Evolutionary conservation across 2,113 vertebrate species (phyloP).

Genomic region (Cichladusa arquata): DNA sequence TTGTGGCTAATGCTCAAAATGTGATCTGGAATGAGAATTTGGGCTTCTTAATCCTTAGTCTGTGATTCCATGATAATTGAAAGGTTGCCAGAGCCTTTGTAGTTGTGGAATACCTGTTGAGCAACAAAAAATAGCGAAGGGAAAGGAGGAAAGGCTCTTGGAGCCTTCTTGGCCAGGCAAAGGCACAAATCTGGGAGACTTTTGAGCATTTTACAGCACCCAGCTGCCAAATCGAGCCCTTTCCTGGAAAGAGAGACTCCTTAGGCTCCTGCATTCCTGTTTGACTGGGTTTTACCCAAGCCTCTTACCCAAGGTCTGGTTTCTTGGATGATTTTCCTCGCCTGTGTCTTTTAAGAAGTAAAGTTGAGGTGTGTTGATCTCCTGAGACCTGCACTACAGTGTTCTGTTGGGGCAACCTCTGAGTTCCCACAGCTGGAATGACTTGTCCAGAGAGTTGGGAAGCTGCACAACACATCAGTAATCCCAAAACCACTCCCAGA

Average conservation of each 20-base stretch:
- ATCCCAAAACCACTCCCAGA: neutral
- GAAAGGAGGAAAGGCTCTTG: neutral
- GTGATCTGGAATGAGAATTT: neutral
- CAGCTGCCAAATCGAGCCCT: neutral
- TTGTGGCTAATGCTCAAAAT: neutral
- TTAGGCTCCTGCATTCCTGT: neutral
- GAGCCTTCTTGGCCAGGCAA: neutral
- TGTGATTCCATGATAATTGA: neutral
- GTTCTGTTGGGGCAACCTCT: neutral
- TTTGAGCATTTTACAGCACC: neutral
- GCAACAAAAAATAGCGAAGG: neutral
- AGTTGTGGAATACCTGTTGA: neutral
- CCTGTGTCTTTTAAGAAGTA: neutral
- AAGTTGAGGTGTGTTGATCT: neutral
- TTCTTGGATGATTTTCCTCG: neutral
- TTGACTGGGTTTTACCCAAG: neutral
- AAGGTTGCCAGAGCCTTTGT: neutral
- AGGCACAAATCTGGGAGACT: neutral
- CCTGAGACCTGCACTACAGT: rapidly evolving
- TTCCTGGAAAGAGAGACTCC: neutral
- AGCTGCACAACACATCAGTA: neutral
- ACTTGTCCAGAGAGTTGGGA: neutral
- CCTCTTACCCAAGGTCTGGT: neutral
- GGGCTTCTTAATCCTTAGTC: neutral
- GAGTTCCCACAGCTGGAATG: neutral